Evolutionary conservation across 2,113 vertebrate genomes (phyloP).

Genomic region (Solea senegalensis): DNA sequence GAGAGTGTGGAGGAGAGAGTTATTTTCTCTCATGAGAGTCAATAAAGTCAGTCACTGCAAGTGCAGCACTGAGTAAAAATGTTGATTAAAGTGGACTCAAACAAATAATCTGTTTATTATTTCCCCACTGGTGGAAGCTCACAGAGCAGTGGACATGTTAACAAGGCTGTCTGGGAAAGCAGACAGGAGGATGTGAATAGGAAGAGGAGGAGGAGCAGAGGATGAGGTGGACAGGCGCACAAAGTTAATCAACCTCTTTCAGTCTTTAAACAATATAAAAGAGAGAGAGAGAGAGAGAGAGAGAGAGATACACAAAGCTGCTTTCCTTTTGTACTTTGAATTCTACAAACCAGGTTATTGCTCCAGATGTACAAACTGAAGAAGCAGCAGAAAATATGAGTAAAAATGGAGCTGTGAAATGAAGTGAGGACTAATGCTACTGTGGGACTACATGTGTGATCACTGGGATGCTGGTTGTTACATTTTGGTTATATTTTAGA

Average conservation of each 20-base stretch:
- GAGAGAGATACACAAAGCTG: no score
- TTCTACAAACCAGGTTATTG: no score
- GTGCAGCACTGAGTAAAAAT: background rate
- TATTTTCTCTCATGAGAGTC: conserved; percentile 46
- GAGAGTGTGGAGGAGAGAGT: conserved; percentile 6
- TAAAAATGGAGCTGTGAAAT: no score
- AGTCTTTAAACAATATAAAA: conserved; percentile 1
- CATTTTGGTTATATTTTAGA: no score
- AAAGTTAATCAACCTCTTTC: background rate
- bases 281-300: background rate
- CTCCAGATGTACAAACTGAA: no score
- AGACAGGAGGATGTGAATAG: conserved; percentile 51
- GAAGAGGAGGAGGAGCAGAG: background rate
- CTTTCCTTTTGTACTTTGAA: no score
- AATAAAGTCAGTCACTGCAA: conserved; percentile 28
- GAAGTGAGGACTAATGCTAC: no score
- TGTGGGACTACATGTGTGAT: no score
- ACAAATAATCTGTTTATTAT: conserved; percentile 64
- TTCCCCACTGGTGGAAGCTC: conserved; percentile 57
- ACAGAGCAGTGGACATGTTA: conserved; percentile 62
- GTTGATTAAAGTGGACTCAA: conserved; percentile 40
- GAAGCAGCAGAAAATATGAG: no score
- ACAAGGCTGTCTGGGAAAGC: conserved; percentile 62
- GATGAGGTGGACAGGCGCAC: background rate
- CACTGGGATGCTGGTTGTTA: no score